phyloP scores from a whole-genome alignment of 1,140 invertebrate species.

The Hetaerina americana region DNA sequence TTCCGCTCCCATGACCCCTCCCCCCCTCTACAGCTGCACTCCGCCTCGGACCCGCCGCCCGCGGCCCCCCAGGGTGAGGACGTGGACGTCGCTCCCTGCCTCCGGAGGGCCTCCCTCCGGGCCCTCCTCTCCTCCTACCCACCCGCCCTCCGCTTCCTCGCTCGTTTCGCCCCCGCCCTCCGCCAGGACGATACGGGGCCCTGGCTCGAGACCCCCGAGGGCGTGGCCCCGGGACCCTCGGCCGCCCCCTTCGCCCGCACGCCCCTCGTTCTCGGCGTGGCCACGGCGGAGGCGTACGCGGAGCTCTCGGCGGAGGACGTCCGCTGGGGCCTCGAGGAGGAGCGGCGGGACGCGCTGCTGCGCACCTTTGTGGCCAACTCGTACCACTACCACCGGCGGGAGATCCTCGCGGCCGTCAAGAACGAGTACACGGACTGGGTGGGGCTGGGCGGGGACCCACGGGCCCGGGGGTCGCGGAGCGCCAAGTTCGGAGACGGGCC shows the following conservation, averaged over 20 bases:
- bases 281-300: conserved; percentile 59
- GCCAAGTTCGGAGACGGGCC: not conserved
- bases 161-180: conserved; percentile 46
- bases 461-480: not conserved
- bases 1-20: too few relatives aligned
- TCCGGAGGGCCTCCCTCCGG: conserved; percentile 38
- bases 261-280: conserved; percentile 51
- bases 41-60: not conserved
- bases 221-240: conserved; percentile 19
- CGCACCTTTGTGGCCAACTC: conserved; percentile 76
- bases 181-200: conserved; percentile 44
- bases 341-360: conserved; percentile 33
- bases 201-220: conserved; percentile 33
- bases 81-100: conserved; percentile 35
- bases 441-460: not conserved
- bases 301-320: conserved; percentile 64
- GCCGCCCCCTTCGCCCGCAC: conserved; percentile 44
- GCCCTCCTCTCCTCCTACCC: conserved; percentile 46
- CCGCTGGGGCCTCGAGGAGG: conserved; percentile 61
- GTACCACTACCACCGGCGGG: conserved; percentile 76
- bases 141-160: conserved; percentile 37
- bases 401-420: conserved; percentile 78
- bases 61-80: conserved; percentile 15
- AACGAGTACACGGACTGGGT: conserved; percentile 88
- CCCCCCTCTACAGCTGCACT: not conserved